Evolutionary conservation across 2,797 vertebrate genomes (phyloP).

Genomic region (Catostomus latipinnis): DNA sequence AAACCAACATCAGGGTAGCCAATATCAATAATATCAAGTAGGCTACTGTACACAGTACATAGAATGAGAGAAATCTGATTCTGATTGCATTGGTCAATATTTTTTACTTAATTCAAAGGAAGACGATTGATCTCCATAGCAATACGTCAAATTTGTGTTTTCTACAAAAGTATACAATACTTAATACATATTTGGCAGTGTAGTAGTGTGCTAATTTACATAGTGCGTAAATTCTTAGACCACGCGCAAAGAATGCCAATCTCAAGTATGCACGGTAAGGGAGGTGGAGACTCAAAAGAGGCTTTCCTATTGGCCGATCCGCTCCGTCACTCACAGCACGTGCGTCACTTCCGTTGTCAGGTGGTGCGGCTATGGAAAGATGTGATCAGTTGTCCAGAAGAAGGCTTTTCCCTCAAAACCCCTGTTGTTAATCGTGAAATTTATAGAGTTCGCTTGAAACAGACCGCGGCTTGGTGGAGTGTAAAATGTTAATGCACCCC

Average conservation of each 20-base stretch:
- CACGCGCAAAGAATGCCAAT: not conserved
- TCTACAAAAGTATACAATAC: not conserved
- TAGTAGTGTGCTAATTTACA: not conserved
- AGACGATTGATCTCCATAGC: not conserved
- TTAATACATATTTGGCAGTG: not conserved
- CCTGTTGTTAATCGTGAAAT: constrained; percentile 73
- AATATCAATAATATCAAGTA: too few species aligned
- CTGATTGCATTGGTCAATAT: too few species aligned
- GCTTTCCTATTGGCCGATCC: constrained; percentile 66
- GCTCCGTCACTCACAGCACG: constrained; percentile 72
- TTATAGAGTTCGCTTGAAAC: constrained; percentile 36
- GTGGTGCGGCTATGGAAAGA: constrained; percentile 91
- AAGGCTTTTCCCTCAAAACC: constrained; percentile 82
- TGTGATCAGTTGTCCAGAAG: constrained; percentile 81
- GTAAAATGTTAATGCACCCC: constrained; percentile 29
- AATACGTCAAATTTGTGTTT: not conserved
- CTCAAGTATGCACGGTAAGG: not conserved
- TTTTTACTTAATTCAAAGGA: too few species aligned
- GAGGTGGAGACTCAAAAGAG: constrained; percentile 5
- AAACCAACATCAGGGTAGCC: too few species aligned
- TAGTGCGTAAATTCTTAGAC: not conserved
- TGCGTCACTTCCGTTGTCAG: constrained; percentile 98
- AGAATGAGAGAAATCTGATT: too few species aligned
- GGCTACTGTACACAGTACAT: too few species aligned
- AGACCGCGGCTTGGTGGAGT: constrained; percentile 40